phyloP scores from a whole-genome alignment of 2,888 invertebrate genomes.

The Acronicta leporina region DNA sequence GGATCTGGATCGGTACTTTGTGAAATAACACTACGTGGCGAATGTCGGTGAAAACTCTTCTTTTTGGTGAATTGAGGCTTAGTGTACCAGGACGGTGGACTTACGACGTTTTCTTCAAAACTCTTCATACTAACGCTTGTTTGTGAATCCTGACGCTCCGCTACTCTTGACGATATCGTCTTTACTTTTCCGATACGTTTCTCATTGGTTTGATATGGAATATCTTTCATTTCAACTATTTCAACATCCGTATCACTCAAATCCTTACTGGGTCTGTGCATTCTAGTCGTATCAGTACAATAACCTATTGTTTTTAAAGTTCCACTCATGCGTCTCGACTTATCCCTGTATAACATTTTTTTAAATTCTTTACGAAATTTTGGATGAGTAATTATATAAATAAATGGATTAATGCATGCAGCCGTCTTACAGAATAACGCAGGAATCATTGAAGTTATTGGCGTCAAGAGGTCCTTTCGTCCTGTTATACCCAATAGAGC shows the following conservation, averaged over 20 bases:
- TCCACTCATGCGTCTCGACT: constrained; percentile 77
- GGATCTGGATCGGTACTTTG: constrained; percentile 61
- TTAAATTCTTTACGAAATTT: constrained; percentile 91
- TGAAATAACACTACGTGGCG: constrained; percentile 73
- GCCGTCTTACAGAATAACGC: constrained; percentile 94
- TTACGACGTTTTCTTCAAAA: constrained; percentile 75
- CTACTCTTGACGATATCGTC: constrained; percentile 75
- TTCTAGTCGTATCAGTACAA: constrained; percentile 70
- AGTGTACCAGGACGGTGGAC: constrained; percentile 87
- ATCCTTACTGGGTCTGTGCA: constrained; percentile 78
- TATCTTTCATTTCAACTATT: constrained; percentile 87
- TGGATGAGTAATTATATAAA: constrained; percentile 94
- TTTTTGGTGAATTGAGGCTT: constrained; percentile 87
- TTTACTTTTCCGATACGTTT: constrained; percentile 60
- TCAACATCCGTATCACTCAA: constrained; percentile 86
- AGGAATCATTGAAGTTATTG: constrained; percentile 92
- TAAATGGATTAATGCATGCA: constrained; percentile 94
- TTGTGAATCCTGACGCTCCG: constrained; percentile 74
- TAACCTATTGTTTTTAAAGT: constrained; percentile 78
- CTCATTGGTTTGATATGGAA: constrained; percentile 73
- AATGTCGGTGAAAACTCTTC: constrained; percentile 81
- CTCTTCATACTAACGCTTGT: constrained; percentile 80
- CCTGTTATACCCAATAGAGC: constrained; percentile 93
- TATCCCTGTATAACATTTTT: constrained; percentile 79
- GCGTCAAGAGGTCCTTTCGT: constrained; percentile 90